Conservation (phyloP, 1,140 invertebrate species). For the Leptinotarsa lineolata region DNA sequence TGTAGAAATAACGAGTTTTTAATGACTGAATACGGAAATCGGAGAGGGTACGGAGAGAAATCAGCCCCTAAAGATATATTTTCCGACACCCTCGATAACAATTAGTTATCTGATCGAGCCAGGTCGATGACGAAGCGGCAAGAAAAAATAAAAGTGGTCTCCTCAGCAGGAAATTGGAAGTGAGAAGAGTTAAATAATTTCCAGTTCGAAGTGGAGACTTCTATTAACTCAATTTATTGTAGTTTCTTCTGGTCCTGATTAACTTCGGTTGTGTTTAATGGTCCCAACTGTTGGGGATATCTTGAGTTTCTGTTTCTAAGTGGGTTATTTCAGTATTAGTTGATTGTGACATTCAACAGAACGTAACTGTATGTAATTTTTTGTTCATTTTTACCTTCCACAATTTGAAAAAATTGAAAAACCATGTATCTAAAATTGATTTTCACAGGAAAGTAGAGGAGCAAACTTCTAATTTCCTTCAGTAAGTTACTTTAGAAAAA, state of each 20-base stretch:
- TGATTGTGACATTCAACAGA: no score
- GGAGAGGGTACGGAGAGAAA: conserved; percentile 8
- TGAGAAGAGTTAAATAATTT: conserved; percentile 3
- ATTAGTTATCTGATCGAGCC: conserved; percentile 5
- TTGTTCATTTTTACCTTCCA: no score
- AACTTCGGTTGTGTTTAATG: no score
- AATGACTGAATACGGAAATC: conserved; percentile 13
- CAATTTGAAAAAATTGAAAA: no score
- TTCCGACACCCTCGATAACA: conserved; percentile 14
- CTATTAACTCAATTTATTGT: neutral
- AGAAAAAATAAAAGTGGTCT: neutral
- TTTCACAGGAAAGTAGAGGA: no score
- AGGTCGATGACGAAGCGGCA: conserved; percentile 8
- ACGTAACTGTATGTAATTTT: no score
- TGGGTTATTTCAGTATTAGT: no score
- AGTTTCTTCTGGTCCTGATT: neutral
- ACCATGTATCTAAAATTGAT: no score
- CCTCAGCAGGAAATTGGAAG: neutral
- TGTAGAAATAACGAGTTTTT: conserved; percentile 17
- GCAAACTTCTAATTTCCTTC: no score
- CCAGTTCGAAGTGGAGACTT: conserved; percentile 2
- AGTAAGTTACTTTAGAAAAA: no score
- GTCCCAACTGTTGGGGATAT: no score
- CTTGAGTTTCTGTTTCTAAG: no score
- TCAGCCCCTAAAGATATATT: conserved; percentile 16